phyloP scores from a whole-genome alignment of 2,888 invertebrate species.

The Homarus gammarus region DNA sequence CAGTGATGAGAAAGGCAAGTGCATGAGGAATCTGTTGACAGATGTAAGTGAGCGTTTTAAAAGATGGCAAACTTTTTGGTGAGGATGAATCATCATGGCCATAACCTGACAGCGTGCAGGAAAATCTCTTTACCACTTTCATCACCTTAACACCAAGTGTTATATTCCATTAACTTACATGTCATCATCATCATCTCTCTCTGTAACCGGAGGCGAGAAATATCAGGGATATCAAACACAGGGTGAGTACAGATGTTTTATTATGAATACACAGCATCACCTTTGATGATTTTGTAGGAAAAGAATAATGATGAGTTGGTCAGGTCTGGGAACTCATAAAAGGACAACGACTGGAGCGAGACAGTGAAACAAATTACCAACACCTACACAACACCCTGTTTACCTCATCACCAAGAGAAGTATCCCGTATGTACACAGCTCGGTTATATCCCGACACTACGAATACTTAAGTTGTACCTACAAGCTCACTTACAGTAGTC shows the following conservation, averaged over 20 bases:
- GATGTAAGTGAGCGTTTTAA: too few species aligned
- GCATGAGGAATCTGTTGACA: too few species aligned
- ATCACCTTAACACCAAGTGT: too few species aligned
- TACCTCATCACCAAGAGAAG: too few species aligned
- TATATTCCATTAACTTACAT: too few species aligned
- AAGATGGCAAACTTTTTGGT: too few species aligned
- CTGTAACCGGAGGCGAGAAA: background rate
- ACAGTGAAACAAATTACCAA: background rate
- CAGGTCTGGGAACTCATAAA: background rate
- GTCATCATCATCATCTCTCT: background rate
- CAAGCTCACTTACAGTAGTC: background rate
- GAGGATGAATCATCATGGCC: too few species aligned
- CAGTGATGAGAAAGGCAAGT: too few species aligned
- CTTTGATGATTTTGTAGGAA: slow-evolving; percentile 1
- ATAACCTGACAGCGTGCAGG: background rate
- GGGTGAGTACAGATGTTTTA: background rate
- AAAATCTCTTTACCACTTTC: background rate
- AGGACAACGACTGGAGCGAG: background rate
- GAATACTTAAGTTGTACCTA: background rate
- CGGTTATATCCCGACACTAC: background rate
- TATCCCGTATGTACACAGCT: background rate
- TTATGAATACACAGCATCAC: slow-evolving; percentile 15
- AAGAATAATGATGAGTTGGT: background rate
- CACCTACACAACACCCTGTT: background rate
- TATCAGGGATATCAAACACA: background rate